Evolutionary conservation across 2,888 invertebrate genomes (phyloP).

Genomic region (Leptothorax acervorum): DNA sequence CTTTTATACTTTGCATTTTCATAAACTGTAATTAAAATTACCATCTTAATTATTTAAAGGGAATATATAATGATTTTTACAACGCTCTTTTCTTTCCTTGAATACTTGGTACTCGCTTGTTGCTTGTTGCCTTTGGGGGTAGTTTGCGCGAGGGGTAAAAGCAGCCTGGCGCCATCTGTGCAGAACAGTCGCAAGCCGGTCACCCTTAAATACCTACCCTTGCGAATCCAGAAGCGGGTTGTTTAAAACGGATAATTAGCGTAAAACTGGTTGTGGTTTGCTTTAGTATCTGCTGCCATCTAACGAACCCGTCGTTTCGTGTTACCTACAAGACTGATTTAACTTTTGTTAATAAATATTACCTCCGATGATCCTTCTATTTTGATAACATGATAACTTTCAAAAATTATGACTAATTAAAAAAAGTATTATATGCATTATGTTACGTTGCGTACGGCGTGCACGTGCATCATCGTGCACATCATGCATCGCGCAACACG

Average conservation of each 20-base stretch:
- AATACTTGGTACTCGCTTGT: neutral
- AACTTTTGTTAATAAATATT: conserved; percentile 44
- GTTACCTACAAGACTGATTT: conserved; percentile 35
- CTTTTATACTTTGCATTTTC: neutral
- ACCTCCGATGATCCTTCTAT: neutral
- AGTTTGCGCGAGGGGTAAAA: conserved; percentile 39
- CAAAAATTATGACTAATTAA: neutral
- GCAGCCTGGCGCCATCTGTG: conserved; percentile 66
- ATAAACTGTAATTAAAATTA: neutral
- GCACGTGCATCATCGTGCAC: neutral
- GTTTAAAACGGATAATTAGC: conserved; percentile 68
- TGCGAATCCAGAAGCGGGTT: conserved; percentile 56
- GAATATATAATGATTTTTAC: neutral
- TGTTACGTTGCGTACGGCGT: too few species aligned
- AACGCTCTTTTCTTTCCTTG: neutral
- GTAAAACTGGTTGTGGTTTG: conserved; percentile 51
- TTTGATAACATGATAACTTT: neutral
- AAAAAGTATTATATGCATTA: neutral
- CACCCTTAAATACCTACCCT: conserved; percentile 63
- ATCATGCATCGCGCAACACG: neutral
- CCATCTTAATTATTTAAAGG: neutral
- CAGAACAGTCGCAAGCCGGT: conserved; percentile 48
- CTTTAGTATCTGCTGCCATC: conserved; percentile 67
- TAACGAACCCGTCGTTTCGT: conserved; percentile 29
- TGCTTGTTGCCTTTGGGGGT: conserved; percentile 23